Conservation (phyloP, 1,140 invertebrate genomes). For the Nasonia vitripennis region DNA sequence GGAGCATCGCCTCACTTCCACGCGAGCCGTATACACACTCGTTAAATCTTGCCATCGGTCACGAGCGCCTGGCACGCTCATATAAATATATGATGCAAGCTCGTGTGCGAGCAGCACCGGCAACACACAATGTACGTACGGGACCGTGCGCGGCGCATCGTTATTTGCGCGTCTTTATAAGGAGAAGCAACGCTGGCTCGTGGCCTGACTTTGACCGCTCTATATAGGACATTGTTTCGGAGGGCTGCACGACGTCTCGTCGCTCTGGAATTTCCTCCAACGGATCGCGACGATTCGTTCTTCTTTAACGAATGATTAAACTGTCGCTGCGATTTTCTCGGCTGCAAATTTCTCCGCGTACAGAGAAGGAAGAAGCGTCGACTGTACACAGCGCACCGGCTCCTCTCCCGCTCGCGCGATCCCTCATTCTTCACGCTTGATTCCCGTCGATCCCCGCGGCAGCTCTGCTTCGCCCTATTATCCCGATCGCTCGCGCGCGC, state of each 20-base stretch:
- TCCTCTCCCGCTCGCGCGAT: conserved; percentile 9
- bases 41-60: conserved; percentile 49
- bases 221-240: conserved; percentile 26
- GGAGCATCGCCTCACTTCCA: not conserved
- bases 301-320: not conserved
- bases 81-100: not conserved
- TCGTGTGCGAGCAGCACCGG: not conserved
- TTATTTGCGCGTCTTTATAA: conserved; percentile 45
- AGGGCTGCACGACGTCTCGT: not conserved
- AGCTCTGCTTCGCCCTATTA: conserved; percentile 27
- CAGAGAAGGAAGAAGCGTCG: no score
- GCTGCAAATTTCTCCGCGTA: no score
- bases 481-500: not conserved
- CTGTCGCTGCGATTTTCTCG: not conserved
- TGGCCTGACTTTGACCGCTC: conserved; percentile 39
- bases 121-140: not conserved
- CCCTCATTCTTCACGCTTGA: conserved; percentile 5
- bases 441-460: not conserved
- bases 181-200: not conserved
- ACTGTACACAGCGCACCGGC: not conserved
- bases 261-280: not conserved
- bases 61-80: conserved; percentile 9
- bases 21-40: not conserved
- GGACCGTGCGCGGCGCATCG: conserved; percentile 3
- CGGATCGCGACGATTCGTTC: no score